phyloP scores from a whole-genome alignment of 2,888 invertebrate species.

The Desoria tigrina region DNA sequence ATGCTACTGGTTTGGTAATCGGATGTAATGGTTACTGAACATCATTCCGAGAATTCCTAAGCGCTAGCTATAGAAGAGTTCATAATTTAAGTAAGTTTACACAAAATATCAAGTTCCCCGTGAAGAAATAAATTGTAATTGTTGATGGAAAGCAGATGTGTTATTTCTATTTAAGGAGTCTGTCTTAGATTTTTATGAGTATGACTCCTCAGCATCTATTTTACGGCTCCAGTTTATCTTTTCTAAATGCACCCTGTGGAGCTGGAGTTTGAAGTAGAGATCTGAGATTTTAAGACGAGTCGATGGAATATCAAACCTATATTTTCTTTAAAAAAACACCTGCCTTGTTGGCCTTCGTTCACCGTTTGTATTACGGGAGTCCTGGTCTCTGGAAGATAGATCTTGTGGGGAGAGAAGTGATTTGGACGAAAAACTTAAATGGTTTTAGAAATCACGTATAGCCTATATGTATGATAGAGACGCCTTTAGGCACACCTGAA shows the following conservation, averaged over 20 bases:
- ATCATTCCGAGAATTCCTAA: no score
- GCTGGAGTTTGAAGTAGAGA: background rate
- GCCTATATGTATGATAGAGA: background rate
- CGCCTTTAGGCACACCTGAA: constrained; percentile 3
- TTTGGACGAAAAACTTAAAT: background rate
- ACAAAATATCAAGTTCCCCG: no score
- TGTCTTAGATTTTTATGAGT: constrained; percentile 14
- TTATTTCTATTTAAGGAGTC: constrained; percentile 18
- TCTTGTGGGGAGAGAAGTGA: background rate
- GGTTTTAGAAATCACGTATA: background rate
- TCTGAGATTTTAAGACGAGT: background rate
- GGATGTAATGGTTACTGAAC: no score
- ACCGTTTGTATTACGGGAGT: no score
- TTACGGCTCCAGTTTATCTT: constrained; percentile 24
- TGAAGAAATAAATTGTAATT: background rate
- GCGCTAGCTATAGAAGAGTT: no score
- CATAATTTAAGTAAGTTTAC: no score
- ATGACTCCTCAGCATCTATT: constrained; percentile 13
- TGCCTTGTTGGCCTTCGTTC: no score
- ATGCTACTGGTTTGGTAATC: background rate
- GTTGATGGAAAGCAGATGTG: constrained; percentile 15
- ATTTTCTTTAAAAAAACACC: constrained; percentile 22
- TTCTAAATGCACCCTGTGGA: constrained; percentile 15
- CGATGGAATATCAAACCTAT: constrained; percentile 22
- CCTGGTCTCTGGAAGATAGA: background rate